phyloP scores from a whole-genome alignment of 2,113 vertebrate genomes.

The Sorex fumeus region DNA sequence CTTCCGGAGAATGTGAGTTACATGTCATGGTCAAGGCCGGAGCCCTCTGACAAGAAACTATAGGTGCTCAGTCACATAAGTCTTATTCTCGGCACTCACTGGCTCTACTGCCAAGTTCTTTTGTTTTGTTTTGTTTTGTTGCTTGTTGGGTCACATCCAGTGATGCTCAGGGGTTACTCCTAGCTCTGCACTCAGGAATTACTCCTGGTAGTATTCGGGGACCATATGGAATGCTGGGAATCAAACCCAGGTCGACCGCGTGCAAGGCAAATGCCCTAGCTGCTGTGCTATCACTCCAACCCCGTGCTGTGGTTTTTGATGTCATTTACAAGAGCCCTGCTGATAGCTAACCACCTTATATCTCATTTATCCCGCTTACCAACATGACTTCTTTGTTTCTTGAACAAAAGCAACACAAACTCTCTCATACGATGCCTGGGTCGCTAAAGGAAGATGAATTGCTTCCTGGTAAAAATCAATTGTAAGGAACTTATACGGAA shows the following conservation, averaged over 20 bases:
- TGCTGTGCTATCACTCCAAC: too few relatives aligned
- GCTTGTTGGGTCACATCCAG: too few relatives aligned
- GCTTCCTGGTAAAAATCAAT: too few relatives aligned
- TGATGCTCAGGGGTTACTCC: too few relatives aligned
- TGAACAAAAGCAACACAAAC: background rate
- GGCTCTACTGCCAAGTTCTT: background rate
- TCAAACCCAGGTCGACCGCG: too few relatives aligned
- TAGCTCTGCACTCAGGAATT: too few relatives aligned
- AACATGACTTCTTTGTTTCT: background rate
- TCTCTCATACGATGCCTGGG: background rate
- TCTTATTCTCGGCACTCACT: background rate
- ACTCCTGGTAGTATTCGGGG: too few relatives aligned
- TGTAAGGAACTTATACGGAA: background rate
- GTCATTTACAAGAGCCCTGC: background rate
- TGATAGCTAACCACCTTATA: background rate
- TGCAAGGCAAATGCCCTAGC: too few relatives aligned
- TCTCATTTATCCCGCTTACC: background rate
- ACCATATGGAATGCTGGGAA: too few relatives aligned
- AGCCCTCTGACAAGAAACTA: background rate
- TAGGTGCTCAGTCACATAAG: too few relatives aligned
- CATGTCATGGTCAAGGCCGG: background rate
- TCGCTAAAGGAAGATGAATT: slow-evolving; percentile 31
- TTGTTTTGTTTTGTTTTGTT: too few relatives aligned
- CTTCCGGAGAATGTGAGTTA: background rate
- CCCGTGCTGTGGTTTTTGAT: background rate